phyloP scores from a whole-genome alignment of 2,113 vertebrate genomes.

The Geococcyx californianus region DNA sequence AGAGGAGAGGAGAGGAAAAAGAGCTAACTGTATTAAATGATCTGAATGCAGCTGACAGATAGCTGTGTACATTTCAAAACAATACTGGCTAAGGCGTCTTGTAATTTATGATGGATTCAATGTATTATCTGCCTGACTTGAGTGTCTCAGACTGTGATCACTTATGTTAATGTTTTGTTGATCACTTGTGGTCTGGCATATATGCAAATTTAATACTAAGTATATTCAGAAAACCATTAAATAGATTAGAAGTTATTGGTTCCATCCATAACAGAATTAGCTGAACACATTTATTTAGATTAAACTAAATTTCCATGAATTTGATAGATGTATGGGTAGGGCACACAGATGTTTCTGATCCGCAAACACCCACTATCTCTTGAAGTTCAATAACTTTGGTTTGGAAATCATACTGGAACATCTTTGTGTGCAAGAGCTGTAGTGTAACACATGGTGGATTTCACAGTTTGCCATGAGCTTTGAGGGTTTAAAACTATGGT shows the following conservation, averaged over 20 bases:
- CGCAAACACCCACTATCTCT: not conserved
- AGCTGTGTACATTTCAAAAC: not conserved
- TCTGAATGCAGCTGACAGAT: not conserved
- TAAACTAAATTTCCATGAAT: not conserved
- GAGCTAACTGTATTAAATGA: not conserved
- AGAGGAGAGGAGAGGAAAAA: not conserved
- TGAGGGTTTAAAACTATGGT: fast-evolving
- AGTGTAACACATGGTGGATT: not conserved
- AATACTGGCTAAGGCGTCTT: not conserved
- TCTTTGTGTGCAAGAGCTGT: not conserved
- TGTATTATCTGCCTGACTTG: not conserved
- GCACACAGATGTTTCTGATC: not conserved
- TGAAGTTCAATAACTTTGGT: not conserved
- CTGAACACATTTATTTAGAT: not conserved
- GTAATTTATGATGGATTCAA: not conserved
- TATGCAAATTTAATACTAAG: not conserved
- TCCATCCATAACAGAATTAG: not conserved
- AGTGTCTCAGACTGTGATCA: not conserved
- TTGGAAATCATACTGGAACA: not conserved
- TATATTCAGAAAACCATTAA: not conserved
- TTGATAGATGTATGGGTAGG: not conserved
- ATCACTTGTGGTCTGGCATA: not conserved
- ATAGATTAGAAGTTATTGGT: not conserved
- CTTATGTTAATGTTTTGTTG: not conserved
- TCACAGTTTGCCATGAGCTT: not conserved